A percentile compares a stretch with the other conserved stretches of the same genome.
phyloP scores from a whole-genome alignment of 2,797 vertebrate genomes.

The Thripadectes ignobilis region DNA sequence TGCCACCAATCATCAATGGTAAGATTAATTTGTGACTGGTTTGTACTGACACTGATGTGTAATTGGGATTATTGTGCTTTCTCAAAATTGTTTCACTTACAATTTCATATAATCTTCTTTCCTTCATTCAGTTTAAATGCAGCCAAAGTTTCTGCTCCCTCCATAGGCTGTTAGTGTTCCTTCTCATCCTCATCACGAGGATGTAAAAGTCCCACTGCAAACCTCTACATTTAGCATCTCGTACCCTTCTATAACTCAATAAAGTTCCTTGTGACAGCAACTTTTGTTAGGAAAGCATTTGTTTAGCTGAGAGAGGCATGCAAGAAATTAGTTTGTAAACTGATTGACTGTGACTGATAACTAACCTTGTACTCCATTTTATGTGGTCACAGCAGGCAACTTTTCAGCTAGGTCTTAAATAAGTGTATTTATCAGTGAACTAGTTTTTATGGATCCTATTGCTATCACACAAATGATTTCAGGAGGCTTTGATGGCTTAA shows the following conservation, averaged over 20 bases:
- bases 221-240: background rate
- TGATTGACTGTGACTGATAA: background rate
- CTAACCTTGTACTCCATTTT: background rate
- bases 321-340: background rate
- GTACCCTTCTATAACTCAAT: background rate
- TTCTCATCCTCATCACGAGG: background rate
- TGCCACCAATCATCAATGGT: constrained; percentile 98
- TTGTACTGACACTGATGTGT: background rate
- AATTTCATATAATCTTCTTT: background rate
- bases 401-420: background rate
- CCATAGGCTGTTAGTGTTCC: background rate
- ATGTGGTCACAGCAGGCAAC: background rate
- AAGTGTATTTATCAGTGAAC: background rate
- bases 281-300: background rate
- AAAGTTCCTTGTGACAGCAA: background rate
- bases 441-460: background rate
- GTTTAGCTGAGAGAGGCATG: background rate
- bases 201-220: background rate
- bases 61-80: background rate
- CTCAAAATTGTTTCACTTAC: background rate
- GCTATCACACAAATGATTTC: background rate
- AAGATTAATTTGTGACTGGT: constrained; percentile 32
- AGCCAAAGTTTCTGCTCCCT: background rate
- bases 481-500: background rate
- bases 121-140: background rate